Base-by-base conservation (phyloP, 2,797 vertebrate species). In the Aselliscus stoliczkanus region DNA sequence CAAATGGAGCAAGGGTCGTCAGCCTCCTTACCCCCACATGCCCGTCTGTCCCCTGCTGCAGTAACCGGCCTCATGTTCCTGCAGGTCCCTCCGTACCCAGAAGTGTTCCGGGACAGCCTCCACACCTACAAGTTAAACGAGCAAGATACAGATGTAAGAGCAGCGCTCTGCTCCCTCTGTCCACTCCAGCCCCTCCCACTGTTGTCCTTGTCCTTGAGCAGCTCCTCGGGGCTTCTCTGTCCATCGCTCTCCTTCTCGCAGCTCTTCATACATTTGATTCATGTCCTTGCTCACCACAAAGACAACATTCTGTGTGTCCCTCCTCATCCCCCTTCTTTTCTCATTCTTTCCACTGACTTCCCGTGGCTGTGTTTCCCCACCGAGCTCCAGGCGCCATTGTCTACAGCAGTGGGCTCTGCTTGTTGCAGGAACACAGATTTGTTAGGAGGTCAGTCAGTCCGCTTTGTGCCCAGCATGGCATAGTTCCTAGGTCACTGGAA, bases 61-160 rank as follows among this genome's bases (percentile, higher is more conserved):
- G 95, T 99, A 89, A 98, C 72, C 42, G 0, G 39, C 83, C 37
- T 2, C 7, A 3, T 98, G 88, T 98, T 62, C 96, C 98, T 95
- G 75, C 98, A 99, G 99, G 99, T 99, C 95, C 99, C 99, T 81
- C 99, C 99, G 0, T 99, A 99, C 97, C 98, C 99, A 56, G 99
- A 99, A 64, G 96, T 99, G 93, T 99, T 99, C 98, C 99, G 99
- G 98, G 99, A 99, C 65, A 89, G 99, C 1, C 98, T 99, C 97
- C 99, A 99, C 4, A 98, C 99, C 90, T 98, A 99, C 98, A 99
- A 99, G 98, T 98, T 99, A 95, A 99, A 99, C 86, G 99, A 99
- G 98, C 99, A 99, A 93, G 99, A 99, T 97, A 99, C 99, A 1
- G 99, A 99, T 83, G 99, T 99, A 99, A 99, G 99, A 97, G 84